These are phyloP conservation scores for Ichneumon xanthorius DNA, from an alignment of 2,888 invertebrate genomes.

Conservation along the genomic window DNA sequence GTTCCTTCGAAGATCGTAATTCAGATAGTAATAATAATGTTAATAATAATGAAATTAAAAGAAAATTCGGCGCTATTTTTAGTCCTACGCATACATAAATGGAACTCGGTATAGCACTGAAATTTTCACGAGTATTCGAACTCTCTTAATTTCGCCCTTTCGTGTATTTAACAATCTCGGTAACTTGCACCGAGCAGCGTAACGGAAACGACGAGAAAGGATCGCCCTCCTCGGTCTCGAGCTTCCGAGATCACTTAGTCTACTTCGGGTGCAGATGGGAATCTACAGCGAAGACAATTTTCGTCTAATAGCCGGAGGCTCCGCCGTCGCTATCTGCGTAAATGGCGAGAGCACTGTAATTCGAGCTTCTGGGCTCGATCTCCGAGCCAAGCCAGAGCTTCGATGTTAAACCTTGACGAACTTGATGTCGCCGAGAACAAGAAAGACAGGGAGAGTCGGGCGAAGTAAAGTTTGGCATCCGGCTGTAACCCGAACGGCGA, in stretches of 20 bases:
- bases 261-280: neutral
- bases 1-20: neutral
- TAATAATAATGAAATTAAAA: too few species aligned
- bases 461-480: conserved; percentile 53
- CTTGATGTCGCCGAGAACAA: neutral
- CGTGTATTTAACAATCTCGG: neutral
- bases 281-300: conserved; percentile 4
- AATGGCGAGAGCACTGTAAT: conserved; percentile 24
- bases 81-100: neutral
- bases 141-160: neutral
- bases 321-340: conserved; percentile 14
- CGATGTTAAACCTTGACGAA: neutral
- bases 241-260: neutral
- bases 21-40: neutral
- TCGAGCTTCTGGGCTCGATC: conserved; percentile 23
- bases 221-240: neutral
- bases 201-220: neutral
- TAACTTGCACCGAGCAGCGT: neutral
- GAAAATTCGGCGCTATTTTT: too few species aligned
- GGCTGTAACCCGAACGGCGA: conserved; percentile 58
- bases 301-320: conserved; percentile 18
- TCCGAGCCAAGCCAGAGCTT: neutral
- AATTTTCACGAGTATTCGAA: neutral
- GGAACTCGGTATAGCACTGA: neutral
- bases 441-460: neutral